Evolutionary conservation across 1,140 invertebrate species (phyloP), one percentile per base, ranked within the genome.

Genomic region (Chymomyza costata): DNA sequence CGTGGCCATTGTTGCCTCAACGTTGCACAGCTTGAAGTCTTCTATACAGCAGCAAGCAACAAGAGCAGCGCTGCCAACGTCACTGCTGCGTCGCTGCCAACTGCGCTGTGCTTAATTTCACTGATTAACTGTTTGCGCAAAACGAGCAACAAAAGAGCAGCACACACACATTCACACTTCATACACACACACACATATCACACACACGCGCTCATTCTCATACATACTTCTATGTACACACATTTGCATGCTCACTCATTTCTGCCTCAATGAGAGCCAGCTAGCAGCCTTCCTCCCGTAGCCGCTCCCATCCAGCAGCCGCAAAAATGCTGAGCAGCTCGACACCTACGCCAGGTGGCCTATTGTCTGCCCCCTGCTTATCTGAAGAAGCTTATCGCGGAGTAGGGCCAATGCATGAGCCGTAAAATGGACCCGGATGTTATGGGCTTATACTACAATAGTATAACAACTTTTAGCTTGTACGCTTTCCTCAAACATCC

Each of bases 31-130:
- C 66, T 58, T 51, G 71, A 66, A 35, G 44, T 55, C 66, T 43
- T 38, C 53, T 44, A 31, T 37, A 32, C 38, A 40, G 59, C 18
- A 40, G 66, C 41, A 39, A 44, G 25, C 31, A 15, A 8, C 64
- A 35, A 34, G 51, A 16, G 32, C 56, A 31, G 32, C 50, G 40
- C 55, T 50, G 65, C 43, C 46, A 43, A 11, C 46, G 39, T 34
- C 38, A 28, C 46, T 31, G 21, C 51, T 43, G n/a, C n/a, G n/a
- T n/a, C n/a, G n/a, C n/a, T n/a, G n/a, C n/a, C n/a, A n/a, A n/a
- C 39, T 35, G 51, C 30, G 11, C 35, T 56, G 69, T 67, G 63
- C 63, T 78, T 78, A 78, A 78, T 70, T 71, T 78, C 59, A 60
- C 52, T 64, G 71, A 78, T 80, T 71, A 78, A 78, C 71, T 78